A percentile compares a stretch with the other conserved stretches of the same genome.
Conservation (phyloP, 2,888 invertebrate genomes). For the Ptychoptera contaminata region DNA sequence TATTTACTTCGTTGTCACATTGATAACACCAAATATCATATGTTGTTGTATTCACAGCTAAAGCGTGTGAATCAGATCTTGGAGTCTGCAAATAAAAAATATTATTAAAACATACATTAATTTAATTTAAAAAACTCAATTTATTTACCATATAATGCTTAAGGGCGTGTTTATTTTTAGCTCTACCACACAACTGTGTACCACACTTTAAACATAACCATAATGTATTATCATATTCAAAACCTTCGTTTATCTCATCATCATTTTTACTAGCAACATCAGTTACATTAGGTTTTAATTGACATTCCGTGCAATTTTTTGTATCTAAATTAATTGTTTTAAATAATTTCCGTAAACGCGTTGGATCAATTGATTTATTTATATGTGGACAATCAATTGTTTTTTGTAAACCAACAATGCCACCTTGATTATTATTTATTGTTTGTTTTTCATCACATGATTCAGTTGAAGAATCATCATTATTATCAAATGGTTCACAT, state of each 20-base stretch:
- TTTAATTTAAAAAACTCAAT: background rate
- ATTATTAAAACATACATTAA: background rate
- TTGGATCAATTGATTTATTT: constrained; percentile 48
- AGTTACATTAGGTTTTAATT: constrained; percentile 33
- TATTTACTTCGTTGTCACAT: constrained; percentile 54
- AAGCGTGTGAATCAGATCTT: constrained; percentile 57
- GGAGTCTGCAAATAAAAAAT: constrained; percentile 34
- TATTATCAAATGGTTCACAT: constrained; percentile 44
- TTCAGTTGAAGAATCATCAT: constrained; percentile 49
- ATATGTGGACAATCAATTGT: constrained; percentile 48
- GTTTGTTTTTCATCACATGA: constrained; percentile 52
- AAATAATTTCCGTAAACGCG: constrained; percentile 40
- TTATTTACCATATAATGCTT: constrained; percentile 44
- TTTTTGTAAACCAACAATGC: constrained; percentile 1
- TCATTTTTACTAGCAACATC: constrained; percentile 33
- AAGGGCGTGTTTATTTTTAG: constrained; percentile 51
- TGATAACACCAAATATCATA: constrained; percentile 68
- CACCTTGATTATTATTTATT: constrained; percentile 13
- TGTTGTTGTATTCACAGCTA: constrained; percentile 53
- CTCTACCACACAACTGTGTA: constrained; percentile 55
- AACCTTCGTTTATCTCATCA: constrained; percentile 19
- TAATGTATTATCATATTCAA: constrained; percentile 35
- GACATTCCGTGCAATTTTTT: constrained; percentile 40
- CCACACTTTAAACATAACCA: constrained; percentile 79
- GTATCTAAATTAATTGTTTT: constrained; percentile 36